A percentile compares a stretch with the other conserved stretches of the same genome.
These are phyloP conservation scores for Rhadina sibilatrix DNA, from an alignment of 2,113 vertebrate genomes.

Conservation along the genomic window DNA sequence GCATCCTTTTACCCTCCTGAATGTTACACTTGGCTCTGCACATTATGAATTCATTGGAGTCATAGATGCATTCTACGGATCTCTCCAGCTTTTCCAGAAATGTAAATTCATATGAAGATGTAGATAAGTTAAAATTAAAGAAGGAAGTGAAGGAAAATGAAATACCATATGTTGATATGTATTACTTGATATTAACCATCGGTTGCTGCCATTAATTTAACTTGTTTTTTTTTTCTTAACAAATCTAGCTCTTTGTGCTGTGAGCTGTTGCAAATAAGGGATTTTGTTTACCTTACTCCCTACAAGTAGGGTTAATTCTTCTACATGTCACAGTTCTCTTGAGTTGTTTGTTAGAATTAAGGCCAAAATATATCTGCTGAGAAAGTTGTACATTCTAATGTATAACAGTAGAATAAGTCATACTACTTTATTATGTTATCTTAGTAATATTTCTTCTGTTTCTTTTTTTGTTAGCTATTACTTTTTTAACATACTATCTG, in stretches of 20 bases:
- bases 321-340: not conserved
- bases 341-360: not conserved
- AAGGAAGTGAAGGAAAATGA: not conserved
- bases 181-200: not conserved
- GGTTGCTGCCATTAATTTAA: not conserved
- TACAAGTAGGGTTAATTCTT: not conserved
- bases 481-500: not conserved
- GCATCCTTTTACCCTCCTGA: not conserved
- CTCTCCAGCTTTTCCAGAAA: not conserved
- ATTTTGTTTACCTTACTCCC: not conserved
- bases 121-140: not conserved
- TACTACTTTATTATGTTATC: not conserved
- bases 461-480: not conserved
- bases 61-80: not conserved
- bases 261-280: not conserved
- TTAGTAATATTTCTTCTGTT: not conserved
- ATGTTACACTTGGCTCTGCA: not conserved
- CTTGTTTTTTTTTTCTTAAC: not conserved
- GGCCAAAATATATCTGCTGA: not conserved
- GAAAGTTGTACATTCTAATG: not conserved
- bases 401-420: not conserved
- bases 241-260: not conserved
- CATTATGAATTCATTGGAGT: not conserved
- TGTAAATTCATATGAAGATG: not conserved
- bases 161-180: not conserved